Conservation (phyloP, 2,888 invertebrate genomes). For the Xanthostigma xanthostigma region DNA sequence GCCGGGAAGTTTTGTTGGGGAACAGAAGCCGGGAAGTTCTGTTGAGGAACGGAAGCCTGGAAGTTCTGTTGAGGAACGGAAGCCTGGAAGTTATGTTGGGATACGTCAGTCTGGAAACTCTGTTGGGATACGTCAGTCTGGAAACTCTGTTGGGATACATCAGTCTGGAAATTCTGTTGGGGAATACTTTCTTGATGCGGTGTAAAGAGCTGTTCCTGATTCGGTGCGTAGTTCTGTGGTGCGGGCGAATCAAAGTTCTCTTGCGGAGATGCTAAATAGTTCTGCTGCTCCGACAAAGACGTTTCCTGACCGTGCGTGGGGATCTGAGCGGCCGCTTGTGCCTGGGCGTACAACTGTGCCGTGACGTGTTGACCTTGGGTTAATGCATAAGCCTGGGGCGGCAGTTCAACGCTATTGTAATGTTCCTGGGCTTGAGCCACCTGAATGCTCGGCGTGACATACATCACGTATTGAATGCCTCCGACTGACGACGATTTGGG, state of each 20-base stretch:
- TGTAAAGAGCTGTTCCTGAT: neutral
- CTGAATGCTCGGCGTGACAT: constrained; percentile 7
- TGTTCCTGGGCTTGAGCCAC: neutral
- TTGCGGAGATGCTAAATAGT: too few species aligned
- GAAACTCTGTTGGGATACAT: too few species aligned
- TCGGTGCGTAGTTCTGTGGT: neutral
- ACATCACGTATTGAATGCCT: constrained; percentile 23
- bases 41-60: too few species aligned
- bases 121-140: too few species aligned
- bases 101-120: too few species aligned
- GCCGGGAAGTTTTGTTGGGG: too few species aligned
- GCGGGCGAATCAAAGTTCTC: neutral
- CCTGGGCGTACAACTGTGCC: constrained; percentile 5
- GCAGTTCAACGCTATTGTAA: neutral
- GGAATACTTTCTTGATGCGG: too few species aligned
- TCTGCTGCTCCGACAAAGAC: neutral
- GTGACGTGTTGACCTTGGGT: neutral
- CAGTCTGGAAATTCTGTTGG: too few species aligned
- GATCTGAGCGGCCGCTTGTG: constrained; percentile 6
- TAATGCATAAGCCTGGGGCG: neutral
- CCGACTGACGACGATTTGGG: constrained; percentile 16
- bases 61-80: too few species aligned
- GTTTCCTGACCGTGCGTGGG: neutral
- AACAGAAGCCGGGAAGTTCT: too few species aligned
- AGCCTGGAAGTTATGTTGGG: too few species aligned